Percentiles rank a stretch among this genome's conserved stretches.
phyloP scores from a whole-genome alignment of 2,113 vertebrate genomes.

The Antechinus stuartii region DNA sequence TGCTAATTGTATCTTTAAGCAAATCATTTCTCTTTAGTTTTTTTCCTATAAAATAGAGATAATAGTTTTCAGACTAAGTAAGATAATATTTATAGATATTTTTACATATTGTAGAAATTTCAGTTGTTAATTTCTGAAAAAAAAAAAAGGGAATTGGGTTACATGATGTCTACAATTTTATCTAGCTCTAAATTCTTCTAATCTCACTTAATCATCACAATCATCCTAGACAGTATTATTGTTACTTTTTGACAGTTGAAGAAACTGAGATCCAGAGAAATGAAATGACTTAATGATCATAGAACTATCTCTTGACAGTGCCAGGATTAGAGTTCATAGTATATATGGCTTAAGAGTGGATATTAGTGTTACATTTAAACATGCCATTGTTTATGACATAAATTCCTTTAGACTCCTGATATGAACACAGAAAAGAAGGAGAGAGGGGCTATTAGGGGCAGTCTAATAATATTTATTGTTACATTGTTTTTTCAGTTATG shows the following conservation, averaged over 20 bases:
- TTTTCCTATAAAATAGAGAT: not conserved
- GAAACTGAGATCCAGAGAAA: conserved; percentile 4
- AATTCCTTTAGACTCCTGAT: not conserved
- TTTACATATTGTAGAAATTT: not conserved
- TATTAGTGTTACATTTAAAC: not conserved
- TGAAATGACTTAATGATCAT: not conserved
- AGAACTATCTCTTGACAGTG: not conserved
- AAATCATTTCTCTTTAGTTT: not conserved
- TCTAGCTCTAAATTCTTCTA: not conserved
- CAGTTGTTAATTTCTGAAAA: not conserved
- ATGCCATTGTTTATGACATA: not conserved
- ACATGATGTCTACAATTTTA: not conserved
- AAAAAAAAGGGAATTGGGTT: not conserved
- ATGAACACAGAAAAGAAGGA: not conserved
- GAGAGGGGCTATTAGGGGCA: not conserved
- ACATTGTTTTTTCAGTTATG: not conserved
- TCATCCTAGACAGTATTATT: not conserved
- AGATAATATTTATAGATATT: not conserved
- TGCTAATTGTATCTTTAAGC: not conserved
- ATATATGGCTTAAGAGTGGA: not conserved
- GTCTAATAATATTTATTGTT: not conserved
- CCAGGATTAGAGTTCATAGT: not conserved
- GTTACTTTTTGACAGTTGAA: not conserved
- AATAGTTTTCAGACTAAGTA: not conserved
- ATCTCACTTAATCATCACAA: not conserved